phyloP scores from a whole-genome alignment of 2,113 vertebrate genomes.

The Pelobates fuscus region DNA sequence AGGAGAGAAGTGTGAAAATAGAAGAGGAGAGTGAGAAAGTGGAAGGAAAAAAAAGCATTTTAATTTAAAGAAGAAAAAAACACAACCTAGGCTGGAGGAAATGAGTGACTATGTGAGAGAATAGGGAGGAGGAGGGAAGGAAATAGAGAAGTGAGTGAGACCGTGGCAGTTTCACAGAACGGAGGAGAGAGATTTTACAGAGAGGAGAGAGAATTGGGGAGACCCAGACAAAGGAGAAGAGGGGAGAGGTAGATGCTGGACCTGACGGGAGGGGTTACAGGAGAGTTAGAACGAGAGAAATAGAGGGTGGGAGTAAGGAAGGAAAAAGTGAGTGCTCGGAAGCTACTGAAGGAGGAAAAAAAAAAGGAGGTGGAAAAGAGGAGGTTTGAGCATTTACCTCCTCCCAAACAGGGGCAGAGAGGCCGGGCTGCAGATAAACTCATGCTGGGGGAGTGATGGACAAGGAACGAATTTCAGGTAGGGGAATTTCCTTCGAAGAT shows the following conservation, averaged over 20 bases:
- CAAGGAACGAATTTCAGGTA: slow-evolving; percentile 50
- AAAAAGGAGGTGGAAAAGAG: slow-evolving; percentile 17
- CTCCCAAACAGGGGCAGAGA: slow-evolving; percentile 48
- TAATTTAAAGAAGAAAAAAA: neutral
- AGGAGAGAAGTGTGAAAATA: neutral
- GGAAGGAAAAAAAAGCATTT: neutral
- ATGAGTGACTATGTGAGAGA: slow-evolving; percentile 21
- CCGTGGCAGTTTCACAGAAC: slow-evolving; percentile 9
- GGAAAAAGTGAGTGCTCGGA: neutral
- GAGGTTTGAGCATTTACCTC: slow-evolving; percentile 17
- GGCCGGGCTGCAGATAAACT: slow-evolving; percentile 42
- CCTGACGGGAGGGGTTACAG: slow-evolving; percentile 18
- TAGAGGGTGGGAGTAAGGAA: slow-evolving; percentile 24
- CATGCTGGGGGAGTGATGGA: slow-evolving; percentile 50
- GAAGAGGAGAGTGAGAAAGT: neutral
- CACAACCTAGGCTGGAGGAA: neutral
- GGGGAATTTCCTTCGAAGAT: slow-evolving; percentile 27
- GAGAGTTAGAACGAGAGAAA: slow-evolving; percentile 29
- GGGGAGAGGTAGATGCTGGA: neutral
- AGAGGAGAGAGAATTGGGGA: slow-evolving; percentile 13
- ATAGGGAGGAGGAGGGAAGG: slow-evolving; percentile 38
- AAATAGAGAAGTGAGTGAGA: slow-evolving; percentile 33
- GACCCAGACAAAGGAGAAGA: slow-evolving; percentile 24
- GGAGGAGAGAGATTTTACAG: neutral
- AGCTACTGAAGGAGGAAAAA: slow-evolving; percentile 1